phyloP scores from a whole-genome alignment of 1,140 invertebrate species.

The Solenopsis fugax region DNA sequence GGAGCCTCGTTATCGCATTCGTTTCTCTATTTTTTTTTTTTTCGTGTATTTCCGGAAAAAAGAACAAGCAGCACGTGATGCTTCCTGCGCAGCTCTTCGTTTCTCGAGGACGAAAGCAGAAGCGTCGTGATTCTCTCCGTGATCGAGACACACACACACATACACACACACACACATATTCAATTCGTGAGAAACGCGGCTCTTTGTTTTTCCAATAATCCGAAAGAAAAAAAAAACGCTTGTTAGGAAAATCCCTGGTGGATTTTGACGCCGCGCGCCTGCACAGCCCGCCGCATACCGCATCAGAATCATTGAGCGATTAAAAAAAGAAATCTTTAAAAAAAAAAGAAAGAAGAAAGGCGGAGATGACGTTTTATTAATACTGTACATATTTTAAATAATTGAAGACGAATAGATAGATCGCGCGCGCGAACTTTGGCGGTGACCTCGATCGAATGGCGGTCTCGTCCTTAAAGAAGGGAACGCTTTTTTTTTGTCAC shows the following conservation, averaged over 20 bases:
- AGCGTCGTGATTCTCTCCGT: conserved; percentile 16
- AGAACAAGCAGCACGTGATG: not conserved
- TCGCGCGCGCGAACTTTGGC: conserved; percentile 78
- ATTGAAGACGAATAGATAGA: conserved; percentile 82
- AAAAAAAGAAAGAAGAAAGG: conserved; percentile 68
- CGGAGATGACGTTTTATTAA: conserved; percentile 84
- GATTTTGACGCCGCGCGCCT: conserved; percentile 63
- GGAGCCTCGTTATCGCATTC: not conserved
- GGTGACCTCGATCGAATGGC: conserved; percentile 70
- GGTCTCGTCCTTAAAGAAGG: conserved; percentile 39
- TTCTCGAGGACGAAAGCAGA: not conserved
- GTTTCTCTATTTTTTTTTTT: conserved; percentile 24
- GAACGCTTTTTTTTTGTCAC: conserved; percentile 67
- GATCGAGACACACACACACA: not conserved
- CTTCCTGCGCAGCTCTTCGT: not conserved
- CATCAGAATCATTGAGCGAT: conserved; percentile 80
- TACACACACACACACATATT: not conserved
- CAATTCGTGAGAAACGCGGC: not conserved
- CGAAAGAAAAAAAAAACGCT: not conserved
- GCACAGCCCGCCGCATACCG: conserved; percentile 78
- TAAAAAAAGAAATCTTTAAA: conserved; percentile 67
- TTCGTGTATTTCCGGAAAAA: not conserved
- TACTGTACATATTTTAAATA: conserved; percentile 86
- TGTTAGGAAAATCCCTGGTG: not conserved
- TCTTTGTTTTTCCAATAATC: not conserved